Conservation (phyloP, 2,888 invertebrate genomes). For the Papilio elwesi region DNA sequence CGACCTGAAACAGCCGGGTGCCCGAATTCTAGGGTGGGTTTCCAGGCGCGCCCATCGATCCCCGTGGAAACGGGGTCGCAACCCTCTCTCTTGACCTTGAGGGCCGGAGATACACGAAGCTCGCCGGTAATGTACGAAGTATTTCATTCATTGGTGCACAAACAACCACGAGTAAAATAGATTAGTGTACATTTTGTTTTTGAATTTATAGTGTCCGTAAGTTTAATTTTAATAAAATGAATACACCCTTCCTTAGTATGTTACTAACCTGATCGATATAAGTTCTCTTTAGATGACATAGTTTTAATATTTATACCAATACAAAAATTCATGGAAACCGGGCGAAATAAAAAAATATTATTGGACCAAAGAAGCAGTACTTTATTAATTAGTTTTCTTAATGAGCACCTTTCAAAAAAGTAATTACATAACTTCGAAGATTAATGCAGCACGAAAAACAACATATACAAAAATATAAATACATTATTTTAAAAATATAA, state of each 20-base stretch:
- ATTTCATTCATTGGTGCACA: conserved; percentile 70
- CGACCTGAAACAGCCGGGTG: conserved; percentile 65
- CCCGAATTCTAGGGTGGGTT: conserved; percentile 65
- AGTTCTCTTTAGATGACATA: no score
- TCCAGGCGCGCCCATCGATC: conserved; percentile 80
- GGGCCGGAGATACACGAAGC: conserved; percentile 63
- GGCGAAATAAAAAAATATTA: neutral
- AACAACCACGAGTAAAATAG: conserved; percentile 55
- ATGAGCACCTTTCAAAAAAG: neutral
- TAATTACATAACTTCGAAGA: neutral
- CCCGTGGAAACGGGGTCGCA: conserved; percentile 75
- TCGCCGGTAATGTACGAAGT: conserved; percentile 66
- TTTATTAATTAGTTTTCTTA: neutral
- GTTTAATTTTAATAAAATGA: neutral
- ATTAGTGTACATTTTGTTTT: conserved; percentile 47
- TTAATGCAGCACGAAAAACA: neutral
- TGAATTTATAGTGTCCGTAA: conserved; percentile 36
- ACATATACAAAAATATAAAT: neutral
- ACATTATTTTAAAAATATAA: no score
- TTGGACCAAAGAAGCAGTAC: neutral
- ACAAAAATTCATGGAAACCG: neutral
- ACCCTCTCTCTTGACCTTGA: conserved; percentile 69
- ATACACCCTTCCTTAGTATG: no score
- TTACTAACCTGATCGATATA: no score
- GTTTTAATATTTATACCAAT: no score